Evolutionary conservation across 35 echinoderm and acorn worm genomes (phyloP), one percentile per base, ranked within the genome.

Genomic region (Holothuria glaberrima): DNA sequence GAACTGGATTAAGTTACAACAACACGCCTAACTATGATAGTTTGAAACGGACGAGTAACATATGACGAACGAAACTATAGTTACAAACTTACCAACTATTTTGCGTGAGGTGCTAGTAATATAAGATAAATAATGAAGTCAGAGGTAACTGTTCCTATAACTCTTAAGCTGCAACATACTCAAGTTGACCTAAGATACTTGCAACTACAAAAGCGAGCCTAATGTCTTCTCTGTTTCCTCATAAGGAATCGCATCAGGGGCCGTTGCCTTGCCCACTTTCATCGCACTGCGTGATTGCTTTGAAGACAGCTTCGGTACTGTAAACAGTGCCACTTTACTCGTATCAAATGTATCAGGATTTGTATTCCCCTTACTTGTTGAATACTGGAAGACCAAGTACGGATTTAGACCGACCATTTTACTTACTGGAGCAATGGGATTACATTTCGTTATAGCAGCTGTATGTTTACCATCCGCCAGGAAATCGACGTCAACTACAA

Each of bases 261-360:
- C 33, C 3, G 54, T 61, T 3, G 58, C 52, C 19, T 32, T 84
- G 56, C 46, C 80, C 16, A 33, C 54, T 20, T 61, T 27, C 20
- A 1, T 84, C 22, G 32, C 80, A 22, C 20, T 84, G 22, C 46
- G 80, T 61, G 80, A 84, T n/a, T 28, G 30, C 2, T 84, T 61
- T n/a, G 80, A 63, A 62, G 36, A 17, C 7, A 63, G 34, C 19
- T 84, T 84, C 28, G 80, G 80, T 24, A 22, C 30, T 12, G 80
- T 56, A 12, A 59, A 84, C 56, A 84, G 80, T 29, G 56, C 80
- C 19, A 22, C 80, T 20, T 33, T 56, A 14, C 58, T 84, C 12
- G 57, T 84, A 25, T n/a, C 80, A 31, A 26, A 48, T 33, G 12
- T 84, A 14, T 30, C 57, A 2, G 56, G 80, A 16, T 58, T 84